Base-by-base conservation (phyloP, 2,888 invertebrate species). In the Oligia fasciuncula region DNA sequence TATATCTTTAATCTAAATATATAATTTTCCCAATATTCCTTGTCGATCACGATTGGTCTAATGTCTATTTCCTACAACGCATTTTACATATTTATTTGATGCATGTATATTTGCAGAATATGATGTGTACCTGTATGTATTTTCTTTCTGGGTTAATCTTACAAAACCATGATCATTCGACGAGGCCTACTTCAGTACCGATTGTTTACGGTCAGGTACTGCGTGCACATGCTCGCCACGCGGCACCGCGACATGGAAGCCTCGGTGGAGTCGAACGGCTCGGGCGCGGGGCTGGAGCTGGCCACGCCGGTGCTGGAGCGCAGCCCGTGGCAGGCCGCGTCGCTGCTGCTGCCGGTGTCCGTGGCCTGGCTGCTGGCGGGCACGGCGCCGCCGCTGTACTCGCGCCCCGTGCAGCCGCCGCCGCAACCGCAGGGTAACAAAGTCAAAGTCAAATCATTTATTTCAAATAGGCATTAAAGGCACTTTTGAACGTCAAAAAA, bases 361-460 rank as follows among this genome's bases (percentile, higher is more conserved):
- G 97, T 97, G 85, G 98, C 98, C 23, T 98, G 98, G 98, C 95
- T 98, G 73, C 93, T 98, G 85, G 97, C 98, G 0, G 97, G 97
- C 79, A 97, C 97, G 6, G 95, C 98, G 88, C 98, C 98, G 17
- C 95, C 97, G 49, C 93, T 97, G 2, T 97, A 97, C 94, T 93
- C 79, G 87, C 92, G 90, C 57, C 95, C 97, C 0, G 95, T 93
- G 77, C 93, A 92, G 74, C 92, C 92, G 83, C 93, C 92, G 84
- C 87, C 87, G 90, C 89, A 93, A 90, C 84, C 94, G 91, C 89
- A 93, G 49, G 80, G 80, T 80, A 49, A n/a, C n/a, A n/a, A n/a
- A n/a, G n/a, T n/a, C n/a, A n/a, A n/a, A n/a, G n/a, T n/a, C n/a
- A n/a, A n/a, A n/a, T n/a, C n/a, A n/a, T n/a, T n/a, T n/a, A n/a